These are phyloP conservation scores for Salvelinus sp. DNA, from an alignment of 2,113 vertebrate genomes.

Conservation along the genomic window DNA sequence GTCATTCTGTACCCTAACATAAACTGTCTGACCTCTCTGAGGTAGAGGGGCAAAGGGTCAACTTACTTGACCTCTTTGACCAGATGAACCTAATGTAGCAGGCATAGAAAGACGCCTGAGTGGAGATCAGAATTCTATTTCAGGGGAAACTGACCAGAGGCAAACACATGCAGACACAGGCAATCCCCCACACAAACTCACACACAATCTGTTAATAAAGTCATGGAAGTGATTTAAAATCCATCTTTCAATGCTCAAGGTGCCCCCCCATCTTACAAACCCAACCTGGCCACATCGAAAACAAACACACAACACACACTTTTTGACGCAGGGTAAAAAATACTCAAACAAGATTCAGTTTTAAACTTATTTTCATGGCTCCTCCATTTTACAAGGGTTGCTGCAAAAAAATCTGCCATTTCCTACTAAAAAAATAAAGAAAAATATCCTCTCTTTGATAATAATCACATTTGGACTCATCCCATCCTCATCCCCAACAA, in stretches of 20 bases:
- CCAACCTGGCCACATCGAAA: no score
- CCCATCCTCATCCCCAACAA: slow-evolving; percentile 58
- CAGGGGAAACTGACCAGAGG: slow-evolving; percentile 31
- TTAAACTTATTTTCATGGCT: slow-evolving; percentile 6
- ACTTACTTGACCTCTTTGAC: slow-evolving; percentile 62
- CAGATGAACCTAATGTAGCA: neutral
- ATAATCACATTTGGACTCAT: slow-evolving; percentile 80
- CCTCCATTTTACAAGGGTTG: slow-evolving; percentile 60
- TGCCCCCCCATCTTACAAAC: no score
- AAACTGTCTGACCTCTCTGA: slow-evolving; percentile 62
- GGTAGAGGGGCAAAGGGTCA: slow-evolving; percentile 60
- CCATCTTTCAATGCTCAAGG: neutral
- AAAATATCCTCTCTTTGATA: slow-evolving; percentile 2
- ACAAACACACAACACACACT: neutral
- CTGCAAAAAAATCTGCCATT: slow-evolving; percentile 65
- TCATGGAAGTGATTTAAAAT: slow-evolving; percentile 41
- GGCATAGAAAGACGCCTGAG: no score
- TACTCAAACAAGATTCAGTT: slow-evolving; percentile 23
- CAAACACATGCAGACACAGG: slow-evolving; percentile 41
- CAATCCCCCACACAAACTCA: slow-evolving; percentile 44
- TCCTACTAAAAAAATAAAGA: slow-evolving; percentile 48
- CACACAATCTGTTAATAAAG: slow-evolving; percentile 29
- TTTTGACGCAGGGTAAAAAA: neutral
- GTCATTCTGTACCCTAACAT: slow-evolving; percentile 45
- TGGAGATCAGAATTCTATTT: no score